Conservation (phyloP, 1,140 invertebrate species). For the Elymnias hypermnestra region DNA sequence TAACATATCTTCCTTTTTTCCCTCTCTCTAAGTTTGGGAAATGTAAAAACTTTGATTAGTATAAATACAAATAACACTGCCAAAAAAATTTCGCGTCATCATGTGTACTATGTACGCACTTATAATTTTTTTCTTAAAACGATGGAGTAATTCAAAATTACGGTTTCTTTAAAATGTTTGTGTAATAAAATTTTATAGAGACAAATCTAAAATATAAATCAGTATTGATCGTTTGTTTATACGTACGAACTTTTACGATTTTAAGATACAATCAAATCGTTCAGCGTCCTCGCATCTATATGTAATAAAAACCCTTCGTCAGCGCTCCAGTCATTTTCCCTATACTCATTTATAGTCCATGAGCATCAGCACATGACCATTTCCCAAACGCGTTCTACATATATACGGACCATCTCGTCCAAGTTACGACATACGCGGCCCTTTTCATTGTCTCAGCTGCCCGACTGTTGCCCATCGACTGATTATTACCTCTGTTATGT, state of each 20-base stretch:
- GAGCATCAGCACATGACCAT: slow-evolving; percentile 18
- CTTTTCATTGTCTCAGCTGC: slow-evolving; percentile 30
- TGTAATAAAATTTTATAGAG: slow-evolving; percentile 1
- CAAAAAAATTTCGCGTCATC: no score
- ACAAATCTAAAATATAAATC: not conserved
- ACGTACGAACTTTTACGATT: not conserved
- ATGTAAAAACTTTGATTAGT: no score
- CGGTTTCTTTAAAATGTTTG: not conserved
- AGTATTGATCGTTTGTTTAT: not conserved
- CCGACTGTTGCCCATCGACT: slow-evolving; percentile 13
- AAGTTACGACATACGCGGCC: slow-evolving; percentile 24
- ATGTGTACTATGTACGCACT: no score
- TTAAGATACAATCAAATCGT: slow-evolving; percentile 14
- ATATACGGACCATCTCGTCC: slow-evolving; percentile 25
- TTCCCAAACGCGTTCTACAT: slow-evolving; percentile 15
- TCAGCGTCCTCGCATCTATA: slow-evolving; percentile 6
- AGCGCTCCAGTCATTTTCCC: slow-evolving; percentile 12
- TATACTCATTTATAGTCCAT: slow-evolving; percentile 18
- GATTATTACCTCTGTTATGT: slow-evolving; percentile 39
- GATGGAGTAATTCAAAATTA: no score
- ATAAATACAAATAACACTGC: no score
- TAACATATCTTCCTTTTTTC: no score
- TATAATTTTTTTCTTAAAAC: no score
- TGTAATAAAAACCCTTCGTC: slow-evolving; percentile 15
- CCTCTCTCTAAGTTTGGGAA: no score